These are phyloP conservation scores for Xestia ashworthii DNA, from an alignment of 2,888 invertebrate species.

Conservation along the genomic window DNA sequence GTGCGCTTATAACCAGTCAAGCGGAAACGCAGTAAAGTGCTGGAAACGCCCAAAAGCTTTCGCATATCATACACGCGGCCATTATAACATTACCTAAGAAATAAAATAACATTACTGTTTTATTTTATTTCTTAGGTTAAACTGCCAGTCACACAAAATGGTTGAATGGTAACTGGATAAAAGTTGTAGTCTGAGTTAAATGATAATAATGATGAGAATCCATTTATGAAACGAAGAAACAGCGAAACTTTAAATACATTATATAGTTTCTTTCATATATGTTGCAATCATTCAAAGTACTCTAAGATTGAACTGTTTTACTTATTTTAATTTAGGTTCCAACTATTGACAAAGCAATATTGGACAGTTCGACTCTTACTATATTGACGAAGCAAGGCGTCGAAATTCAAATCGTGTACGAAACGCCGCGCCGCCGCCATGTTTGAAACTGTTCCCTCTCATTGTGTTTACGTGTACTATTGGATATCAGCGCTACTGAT, in stretches of 20 bases:
- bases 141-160: not conserved
- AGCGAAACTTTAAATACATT: not conserved
- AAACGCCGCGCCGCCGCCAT: conserved; percentile 15
- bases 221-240: not conserved
- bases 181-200: not conserved
- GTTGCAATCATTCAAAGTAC: conserved; percentile 1
- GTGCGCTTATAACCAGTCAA: not conserved
- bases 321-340: not conserved
- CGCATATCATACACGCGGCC: not conserved
- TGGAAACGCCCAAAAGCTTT: not conserved
- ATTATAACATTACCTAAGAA: not conserved
- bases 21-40: not conserved
- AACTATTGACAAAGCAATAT: not conserved
- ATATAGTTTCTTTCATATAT: conserved; percentile 27
- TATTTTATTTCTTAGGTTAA: not conserved
- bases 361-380: not conserved
- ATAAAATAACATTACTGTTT: not conserved
- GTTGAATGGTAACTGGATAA: not conserved
- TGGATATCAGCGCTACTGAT: not conserved
- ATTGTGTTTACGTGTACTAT: not conserved
- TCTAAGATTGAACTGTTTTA: not conserved
- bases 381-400: conserved; percentile 23
- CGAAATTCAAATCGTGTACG: conserved; percentile 19
- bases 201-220: not conserved
- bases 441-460: conserved; percentile 19